phyloP scores from a whole-genome alignment of 2,113 vertebrate genomes.

The Petrocephalus microphthalmus region DNA sequence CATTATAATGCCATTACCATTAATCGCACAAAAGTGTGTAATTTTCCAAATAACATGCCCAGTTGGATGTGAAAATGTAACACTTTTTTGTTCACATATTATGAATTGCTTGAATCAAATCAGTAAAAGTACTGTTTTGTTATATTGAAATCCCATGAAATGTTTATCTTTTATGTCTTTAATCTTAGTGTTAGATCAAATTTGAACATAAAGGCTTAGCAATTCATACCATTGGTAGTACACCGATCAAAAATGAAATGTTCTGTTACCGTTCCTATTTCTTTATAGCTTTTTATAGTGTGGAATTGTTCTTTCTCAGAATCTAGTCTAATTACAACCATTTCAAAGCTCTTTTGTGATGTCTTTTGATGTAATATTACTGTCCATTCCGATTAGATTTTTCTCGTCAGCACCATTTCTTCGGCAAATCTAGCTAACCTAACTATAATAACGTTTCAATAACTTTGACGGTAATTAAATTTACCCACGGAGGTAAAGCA shows the following conservation, averaged over 20 bases:
- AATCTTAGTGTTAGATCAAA: not conserved
- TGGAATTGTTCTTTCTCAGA: constrained; percentile 45
- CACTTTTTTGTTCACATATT: not conserved
- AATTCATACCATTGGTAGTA: not conserved
- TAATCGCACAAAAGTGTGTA: not conserved
- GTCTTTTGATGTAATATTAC: constrained; percentile 69
- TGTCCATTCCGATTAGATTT: constrained; percentile 56
- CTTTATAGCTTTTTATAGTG: constrained; percentile 32
- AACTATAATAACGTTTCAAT: not conserved
- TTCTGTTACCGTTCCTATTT: constrained; percentile 36
- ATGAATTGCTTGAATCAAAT: not conserved
- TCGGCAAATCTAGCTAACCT: constrained; percentile 28
- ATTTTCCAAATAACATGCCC: not conserved
- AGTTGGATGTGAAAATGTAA: not conserved
- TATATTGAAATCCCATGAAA: not conserved
- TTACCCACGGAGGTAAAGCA: no score
- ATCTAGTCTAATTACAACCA: constrained; percentile 63
- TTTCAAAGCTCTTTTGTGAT: constrained; percentile 54
- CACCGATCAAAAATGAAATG: constrained; percentile 18
- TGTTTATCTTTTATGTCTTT: not conserved
- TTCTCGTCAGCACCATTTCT: constrained; percentile 54
- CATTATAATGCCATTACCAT: not conserved
- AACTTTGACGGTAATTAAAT: no score
- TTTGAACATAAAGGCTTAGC: not conserved
- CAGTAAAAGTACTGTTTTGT: not conserved